A percentile compares a stretch with the other conserved stretches of the same genome.
These are phyloP conservation scores for Tetrax tetrax DNA, from an alignment of 2,113 vertebrate species.

Conservation along the genomic window DNA sequence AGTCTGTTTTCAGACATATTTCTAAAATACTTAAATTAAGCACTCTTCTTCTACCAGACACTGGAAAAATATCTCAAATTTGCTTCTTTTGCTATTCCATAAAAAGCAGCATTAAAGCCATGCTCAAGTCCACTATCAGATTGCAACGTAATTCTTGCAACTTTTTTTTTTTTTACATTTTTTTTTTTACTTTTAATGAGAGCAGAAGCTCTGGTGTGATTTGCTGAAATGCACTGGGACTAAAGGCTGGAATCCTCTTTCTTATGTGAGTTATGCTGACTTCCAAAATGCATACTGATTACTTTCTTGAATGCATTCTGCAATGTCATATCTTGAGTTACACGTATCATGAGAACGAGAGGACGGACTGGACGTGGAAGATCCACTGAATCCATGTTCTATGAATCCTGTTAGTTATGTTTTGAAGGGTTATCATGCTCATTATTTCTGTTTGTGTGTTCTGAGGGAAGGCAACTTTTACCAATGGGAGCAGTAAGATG, in stretches of 20 bases:
- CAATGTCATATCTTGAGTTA: background rate
- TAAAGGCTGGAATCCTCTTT: background rate
- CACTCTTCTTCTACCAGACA: background rate
- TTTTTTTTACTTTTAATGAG: background rate
- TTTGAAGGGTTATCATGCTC: background rate
- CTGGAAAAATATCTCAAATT: background rate
- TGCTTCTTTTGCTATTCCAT: background rate
- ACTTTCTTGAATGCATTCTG: background rate
- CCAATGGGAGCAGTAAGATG: background rate
- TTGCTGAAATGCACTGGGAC: background rate
- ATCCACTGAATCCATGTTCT: background rate
- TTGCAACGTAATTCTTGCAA: background rate
- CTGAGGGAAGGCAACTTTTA: background rate
- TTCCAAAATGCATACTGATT: background rate
- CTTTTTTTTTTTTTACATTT: background rate
- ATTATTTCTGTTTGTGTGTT: background rate
- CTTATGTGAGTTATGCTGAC: background rate
- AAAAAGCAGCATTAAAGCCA: background rate
- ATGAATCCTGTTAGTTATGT: background rate
- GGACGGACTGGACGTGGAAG: background rate
- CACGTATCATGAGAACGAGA: rapidly evolving
- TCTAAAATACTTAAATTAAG: background rate
- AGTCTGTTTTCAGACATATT: background rate
- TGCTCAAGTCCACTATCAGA: background rate
- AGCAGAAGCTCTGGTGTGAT: background rate